Conservation (phyloP, 2,113 vertebrate genomes). For the Ophthalmolycus amberensis region DNA sequence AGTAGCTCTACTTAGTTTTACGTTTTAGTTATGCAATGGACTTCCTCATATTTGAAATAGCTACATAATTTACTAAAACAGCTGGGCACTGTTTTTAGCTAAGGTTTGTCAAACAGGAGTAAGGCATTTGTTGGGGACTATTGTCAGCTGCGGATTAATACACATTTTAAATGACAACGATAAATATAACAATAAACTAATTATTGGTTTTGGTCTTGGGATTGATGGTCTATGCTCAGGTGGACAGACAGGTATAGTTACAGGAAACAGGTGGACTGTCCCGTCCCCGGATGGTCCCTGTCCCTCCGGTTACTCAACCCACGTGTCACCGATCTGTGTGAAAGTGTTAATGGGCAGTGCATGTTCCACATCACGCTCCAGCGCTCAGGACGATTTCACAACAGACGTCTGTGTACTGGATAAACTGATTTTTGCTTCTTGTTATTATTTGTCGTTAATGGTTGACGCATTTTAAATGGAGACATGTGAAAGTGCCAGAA, state of each 20-base stretch:
- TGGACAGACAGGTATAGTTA: background rate
- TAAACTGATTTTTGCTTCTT: conserved; percentile 74
- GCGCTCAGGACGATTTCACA: conserved; percentile 75
- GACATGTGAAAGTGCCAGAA: conserved; percentile 59
- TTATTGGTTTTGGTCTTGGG: background rate
- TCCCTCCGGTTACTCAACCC: conserved; percentile 65
- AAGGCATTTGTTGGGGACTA: background rate
- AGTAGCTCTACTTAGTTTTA: background rate
- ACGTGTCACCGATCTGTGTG: conserved; percentile 48
- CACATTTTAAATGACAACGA: background rate
- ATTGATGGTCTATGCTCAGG: background rate
- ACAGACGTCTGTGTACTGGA: conserved; percentile 70
- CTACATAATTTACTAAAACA: background rate
- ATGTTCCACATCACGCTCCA: conserved; percentile 68
- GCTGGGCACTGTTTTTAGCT: background rate
- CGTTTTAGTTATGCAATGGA: background rate
- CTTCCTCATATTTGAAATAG: background rate
- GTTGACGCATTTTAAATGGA: conserved; percentile 77
- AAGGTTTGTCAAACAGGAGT: background rate
- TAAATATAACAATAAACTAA: background rate
- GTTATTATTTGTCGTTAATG: conserved; percentile 86
- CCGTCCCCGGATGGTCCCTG: conserved; percentile 9
- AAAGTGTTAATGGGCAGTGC: conserved; percentile 50
- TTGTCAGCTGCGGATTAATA: background rate
- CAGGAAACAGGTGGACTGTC: conserved; percentile 14